Percentiles rank a stretch among this genome's conserved stretches.
phyloP scores from a whole-genome alignment of 2,888 invertebrate genomes.

The Spisula subtruncata region DNA sequence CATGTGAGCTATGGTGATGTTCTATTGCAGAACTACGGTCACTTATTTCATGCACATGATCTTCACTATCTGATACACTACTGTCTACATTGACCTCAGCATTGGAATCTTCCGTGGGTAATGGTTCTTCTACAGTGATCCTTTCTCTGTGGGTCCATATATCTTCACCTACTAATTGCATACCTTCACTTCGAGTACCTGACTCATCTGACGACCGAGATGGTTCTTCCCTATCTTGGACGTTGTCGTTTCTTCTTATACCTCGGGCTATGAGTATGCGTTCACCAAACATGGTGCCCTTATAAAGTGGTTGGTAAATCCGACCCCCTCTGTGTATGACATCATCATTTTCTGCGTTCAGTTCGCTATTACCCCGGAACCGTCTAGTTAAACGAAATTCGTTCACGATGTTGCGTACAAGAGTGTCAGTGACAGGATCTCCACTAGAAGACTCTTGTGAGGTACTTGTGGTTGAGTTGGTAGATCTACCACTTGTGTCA shows the following conservation, averaged over 20 bases:
- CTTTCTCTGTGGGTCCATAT: neutral
- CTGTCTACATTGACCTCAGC: neutral
- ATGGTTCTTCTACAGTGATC: neutral
- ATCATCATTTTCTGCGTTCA: neutral
- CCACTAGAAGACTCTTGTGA: too few species aligned
- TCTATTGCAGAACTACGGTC: too few species aligned
- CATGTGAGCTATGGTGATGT: too few species aligned
- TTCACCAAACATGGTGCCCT: neutral
- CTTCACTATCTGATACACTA: too few species aligned
- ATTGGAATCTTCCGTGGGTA: neutral
- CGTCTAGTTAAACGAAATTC: neutral
- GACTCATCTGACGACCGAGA: neutral
- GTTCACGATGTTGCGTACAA: neutral
- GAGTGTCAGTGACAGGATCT: neutral
- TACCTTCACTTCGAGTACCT: neutral
- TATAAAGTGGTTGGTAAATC: neutral
- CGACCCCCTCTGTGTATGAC: neutral
- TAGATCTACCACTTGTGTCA: too few species aligned
- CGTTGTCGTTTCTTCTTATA: neutral
- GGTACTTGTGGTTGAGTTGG: too few species aligned
- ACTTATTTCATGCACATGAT: too few species aligned
- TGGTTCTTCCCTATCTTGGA: neutral
- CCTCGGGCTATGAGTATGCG: neutral
- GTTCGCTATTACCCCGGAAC: neutral
- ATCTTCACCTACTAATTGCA: neutral